Base-by-base conservation (phyloP, 2,888 invertebrate genomes). In the Apamea monoglypha region DNA sequence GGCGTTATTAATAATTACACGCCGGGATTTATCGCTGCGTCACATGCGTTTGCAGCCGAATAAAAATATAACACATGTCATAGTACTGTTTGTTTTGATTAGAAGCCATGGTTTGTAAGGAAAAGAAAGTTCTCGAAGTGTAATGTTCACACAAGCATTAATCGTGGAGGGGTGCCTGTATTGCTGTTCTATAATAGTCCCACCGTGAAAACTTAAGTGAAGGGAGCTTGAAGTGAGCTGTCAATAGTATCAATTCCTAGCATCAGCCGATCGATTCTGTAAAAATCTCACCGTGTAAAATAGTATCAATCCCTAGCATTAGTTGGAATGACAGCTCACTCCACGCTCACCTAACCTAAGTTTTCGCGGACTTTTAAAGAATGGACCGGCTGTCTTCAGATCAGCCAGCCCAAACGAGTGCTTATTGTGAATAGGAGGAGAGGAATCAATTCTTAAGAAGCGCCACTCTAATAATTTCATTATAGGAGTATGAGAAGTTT, bases 1-100 rank as follows among this genome's bases (percentile, higher is more conserved):
- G 68, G 73, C 75, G 88, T 88, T 90, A 91, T 92, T 92, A 91
- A 92, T 91, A 91, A 92, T 92, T 92, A 91, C 91, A 91, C 80
- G 81, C 40, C 70, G 76, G 82, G 90, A 92, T 92, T 91, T 92
- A 92, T 90, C 84, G 90, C 86, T 83, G 85, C 87, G 88, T 88
- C 90, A 88, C 86, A 83, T 81, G 84, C 83, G 81, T 74, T 79
- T 78, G 80, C 81, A 14, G 29, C 32, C 64, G 53, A 80, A 72
- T 80, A 86, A 85, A 86, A 86, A 64, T 76, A 75, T 74, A 69
- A 69, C 80, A 86, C 71, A 76, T 85, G 72, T 40, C 53, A 56
- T 73, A 40, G n/a, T n/a, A 56, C 32, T 77, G 70, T 71, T 74
- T 84, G 77, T 77, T 84, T 76, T 69, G 21, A 40, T 80, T 40